These are phyloP conservation scores for Passer domesticus DNA, from an alignment of 2,113 vertebrate species.

Conservation along the genomic window DNA sequence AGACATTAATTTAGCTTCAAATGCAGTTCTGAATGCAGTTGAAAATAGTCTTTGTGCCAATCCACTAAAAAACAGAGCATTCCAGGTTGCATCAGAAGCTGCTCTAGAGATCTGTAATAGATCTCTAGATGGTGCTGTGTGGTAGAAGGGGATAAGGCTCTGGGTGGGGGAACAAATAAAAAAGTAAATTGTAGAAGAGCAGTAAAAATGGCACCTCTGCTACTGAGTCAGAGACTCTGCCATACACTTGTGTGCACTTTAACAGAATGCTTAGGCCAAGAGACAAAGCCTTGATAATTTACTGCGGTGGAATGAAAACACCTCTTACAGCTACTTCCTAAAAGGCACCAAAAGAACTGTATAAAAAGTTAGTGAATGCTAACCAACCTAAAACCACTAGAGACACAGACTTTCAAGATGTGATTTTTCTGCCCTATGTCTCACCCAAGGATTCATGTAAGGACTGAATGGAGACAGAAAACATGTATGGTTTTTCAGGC, in stretches of 20 bases:
- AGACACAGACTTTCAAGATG: background rate
- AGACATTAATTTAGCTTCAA: background rate
- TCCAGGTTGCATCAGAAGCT: background rate
- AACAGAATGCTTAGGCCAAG: background rate
- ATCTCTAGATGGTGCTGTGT: background rate
- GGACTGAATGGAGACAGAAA: background rate
- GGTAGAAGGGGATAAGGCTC: accelerated
- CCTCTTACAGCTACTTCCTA: background rate
- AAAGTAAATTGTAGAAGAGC: background rate
- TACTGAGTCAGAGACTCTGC: background rate
- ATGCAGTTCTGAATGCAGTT: background rate
- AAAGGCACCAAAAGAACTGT: background rate
- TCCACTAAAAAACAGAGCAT: background rate
- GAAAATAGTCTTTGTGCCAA: background rate
- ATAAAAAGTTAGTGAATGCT: background rate
- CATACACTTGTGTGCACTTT: background rate
- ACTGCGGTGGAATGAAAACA: background rate
- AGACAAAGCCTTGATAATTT: background rate
- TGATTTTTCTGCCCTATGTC: accelerated
- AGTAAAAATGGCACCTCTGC: background rate
- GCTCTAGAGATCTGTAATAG: background rate
- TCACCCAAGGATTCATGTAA: background rate
- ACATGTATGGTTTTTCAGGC: background rate
- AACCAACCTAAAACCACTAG: background rate
- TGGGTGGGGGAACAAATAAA: background rate